Percentiles rank a stretch among this genome's conserved stretches.
Conservation (phyloP, 2,113 vertebrate species). For the Polyodon spathula region DNA sequence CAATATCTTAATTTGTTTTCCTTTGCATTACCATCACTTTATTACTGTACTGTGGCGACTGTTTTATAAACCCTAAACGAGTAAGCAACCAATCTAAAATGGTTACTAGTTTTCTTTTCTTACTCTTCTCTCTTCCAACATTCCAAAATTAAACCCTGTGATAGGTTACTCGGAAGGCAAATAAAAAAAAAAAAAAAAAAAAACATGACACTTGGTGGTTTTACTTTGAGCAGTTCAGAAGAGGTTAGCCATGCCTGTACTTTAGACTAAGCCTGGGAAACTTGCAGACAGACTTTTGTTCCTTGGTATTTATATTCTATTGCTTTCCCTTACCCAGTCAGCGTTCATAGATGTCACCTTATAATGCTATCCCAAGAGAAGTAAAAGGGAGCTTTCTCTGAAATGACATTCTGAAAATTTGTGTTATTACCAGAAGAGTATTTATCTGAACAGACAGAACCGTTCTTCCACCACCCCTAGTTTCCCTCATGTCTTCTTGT, state of each 20-base stretch:
- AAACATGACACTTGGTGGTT: too few species aligned
- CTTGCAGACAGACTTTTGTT: background rate
- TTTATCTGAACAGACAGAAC: background rate
- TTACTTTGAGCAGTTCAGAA: too few species aligned
- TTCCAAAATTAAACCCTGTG: too few species aligned
- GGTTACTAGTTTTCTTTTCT: too few species aligned
- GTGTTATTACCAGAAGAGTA: background rate
- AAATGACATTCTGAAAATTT: background rate
- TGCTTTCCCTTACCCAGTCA: conserved; percentile 1
- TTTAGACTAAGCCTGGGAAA: background rate
- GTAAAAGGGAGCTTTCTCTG: background rate
- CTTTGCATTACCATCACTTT: too few species aligned
- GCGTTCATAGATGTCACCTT: background rate
- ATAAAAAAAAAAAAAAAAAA: too few species aligned
- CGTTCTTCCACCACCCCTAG: background rate
- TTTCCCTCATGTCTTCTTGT: conserved; percentile 1
- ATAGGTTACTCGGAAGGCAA: too few species aligned
- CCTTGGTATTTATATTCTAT: conserved; percentile 2
- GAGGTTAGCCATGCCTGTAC: background rate
- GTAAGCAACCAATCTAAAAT: too few species aligned
- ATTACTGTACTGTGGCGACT: too few species aligned
- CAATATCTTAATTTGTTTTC: too few species aligned
- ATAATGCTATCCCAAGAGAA: background rate
- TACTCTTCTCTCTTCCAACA: too few species aligned
- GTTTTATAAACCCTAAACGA: too few species aligned